Base-by-base conservation (phyloP, 2,113 vertebrate species). In the Elephantulus edwardii region DNA sequence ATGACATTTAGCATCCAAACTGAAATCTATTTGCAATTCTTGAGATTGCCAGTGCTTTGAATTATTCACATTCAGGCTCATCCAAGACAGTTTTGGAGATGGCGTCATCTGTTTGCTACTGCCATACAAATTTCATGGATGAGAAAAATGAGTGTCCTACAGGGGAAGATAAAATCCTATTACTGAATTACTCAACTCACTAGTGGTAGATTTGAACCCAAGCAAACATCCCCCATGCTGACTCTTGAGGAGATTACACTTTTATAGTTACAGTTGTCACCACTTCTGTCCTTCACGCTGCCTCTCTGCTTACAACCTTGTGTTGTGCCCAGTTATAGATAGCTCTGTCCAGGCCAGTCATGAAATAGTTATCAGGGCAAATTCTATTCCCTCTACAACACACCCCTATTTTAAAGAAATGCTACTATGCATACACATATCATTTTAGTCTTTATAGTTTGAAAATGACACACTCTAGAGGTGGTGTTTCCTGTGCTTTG, bases 401-500 rank as follows among this genome's bases (percentile, higher is more conserved):
- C 48, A 28, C 8, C 8, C 68, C 46, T 10, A 12, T 74, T 64
- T 81, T 38, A 33, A 88, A 89, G 52, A 78, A 91, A 71, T 42
- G 83, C 42, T n/a, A n/a, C 76, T 76, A 78, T 30, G 81, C 30
- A 52, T 5, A 82, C 28, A 75, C 70, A 48, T 88, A 35, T 83
- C 80, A 88, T 91, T 95, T 93, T 86, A 83, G 83, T 91, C 85
- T 88, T 81, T 77, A 91, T 89, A 91, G 81, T 93, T 91, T 95
- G 82, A 89, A 95, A 95, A 96, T 92, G 78, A 95, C 91, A 93
- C 33, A 62, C 35, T 91, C 11, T 72, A 6, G 83, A 86, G 78
- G 64, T 94, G 92, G 75, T 38, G 2, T 91, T 96, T 96, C 92
- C 95, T 95, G 93, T 89, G 89, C 72, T 88, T 56, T 83, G 52